Conservation (phyloP, 2,113 vertebrate genomes). For the Lepisosteus oculatus region DNA sequence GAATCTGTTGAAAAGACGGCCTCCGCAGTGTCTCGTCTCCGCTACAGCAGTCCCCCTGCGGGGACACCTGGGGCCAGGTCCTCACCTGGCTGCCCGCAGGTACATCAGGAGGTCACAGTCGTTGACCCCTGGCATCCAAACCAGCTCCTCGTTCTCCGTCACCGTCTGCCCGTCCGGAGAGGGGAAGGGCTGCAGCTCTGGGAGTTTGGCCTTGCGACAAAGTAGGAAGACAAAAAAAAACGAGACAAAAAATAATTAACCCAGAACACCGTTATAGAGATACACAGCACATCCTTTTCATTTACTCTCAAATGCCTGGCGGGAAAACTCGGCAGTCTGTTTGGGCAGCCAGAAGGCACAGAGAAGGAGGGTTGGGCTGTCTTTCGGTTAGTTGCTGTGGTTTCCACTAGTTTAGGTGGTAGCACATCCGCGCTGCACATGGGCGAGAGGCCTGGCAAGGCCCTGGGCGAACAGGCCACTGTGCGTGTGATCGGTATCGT, state of each 20-base stretch:
- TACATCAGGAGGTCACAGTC: slow-evolving; percentile 99
- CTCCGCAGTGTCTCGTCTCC: too few relatives aligned
- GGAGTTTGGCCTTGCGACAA: slow-evolving; percentile 86
- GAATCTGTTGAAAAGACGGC: too few relatives aligned
- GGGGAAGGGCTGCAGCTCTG: slow-evolving; percentile 92
- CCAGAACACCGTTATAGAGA: too few relatives aligned
- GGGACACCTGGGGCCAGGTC: background rate
- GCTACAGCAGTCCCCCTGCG: too few relatives aligned
- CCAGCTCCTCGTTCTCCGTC: slow-evolving; percentile 94
- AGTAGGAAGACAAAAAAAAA: slow-evolving; percentile 1
- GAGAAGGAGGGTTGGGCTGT: background rate
- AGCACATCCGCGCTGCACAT: too few relatives aligned
- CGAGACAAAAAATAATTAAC: too few relatives aligned
- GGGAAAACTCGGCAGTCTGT: background rate
- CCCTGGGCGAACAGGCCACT: too few relatives aligned
- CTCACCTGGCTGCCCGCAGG: slow-evolving; percentile 93
- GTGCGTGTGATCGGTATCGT: too few relatives aligned
- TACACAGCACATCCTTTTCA: slow-evolving; percentile 36
- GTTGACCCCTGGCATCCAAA: slow-evolving; percentile 97
- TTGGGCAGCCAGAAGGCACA: background rate
- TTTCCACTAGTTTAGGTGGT: too few relatives aligned
- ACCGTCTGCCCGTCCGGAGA: slow-evolving; percentile 83
- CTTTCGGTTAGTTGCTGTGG: too few relatives aligned
- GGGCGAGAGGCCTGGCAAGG: too few relatives aligned
- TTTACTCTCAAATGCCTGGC: slow-evolving; percentile 24